Evolutionary conservation across 2,113 vertebrate species (phyloP).

Genomic region (Paramisgurnus dabryanus): DNA sequence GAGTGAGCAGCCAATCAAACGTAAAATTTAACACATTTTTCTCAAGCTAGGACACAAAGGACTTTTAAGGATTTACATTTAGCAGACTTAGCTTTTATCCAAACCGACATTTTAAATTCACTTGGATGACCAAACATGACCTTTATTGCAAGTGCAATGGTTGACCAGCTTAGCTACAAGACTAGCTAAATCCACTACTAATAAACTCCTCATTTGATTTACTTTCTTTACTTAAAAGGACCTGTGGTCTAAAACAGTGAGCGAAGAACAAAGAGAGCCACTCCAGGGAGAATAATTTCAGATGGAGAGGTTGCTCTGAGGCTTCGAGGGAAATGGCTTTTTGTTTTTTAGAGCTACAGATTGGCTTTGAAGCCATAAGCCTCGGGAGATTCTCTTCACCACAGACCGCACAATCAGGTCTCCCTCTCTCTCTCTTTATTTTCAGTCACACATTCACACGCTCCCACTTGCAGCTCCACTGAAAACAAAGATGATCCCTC

Average conservation of each 20-base stretch:
- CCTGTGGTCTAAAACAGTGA: conserved; percentile 29
- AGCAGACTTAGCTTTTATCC: too few species aligned
- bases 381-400: conserved; percentile 60
- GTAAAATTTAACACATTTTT: conserved; percentile 62
- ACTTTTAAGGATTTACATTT: too few species aligned
- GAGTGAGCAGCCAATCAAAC: conserved; percentile 62
- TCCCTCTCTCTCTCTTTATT: conserved; percentile 35
- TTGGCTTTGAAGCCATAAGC: conserved; percentile 64
- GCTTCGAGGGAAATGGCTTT: conserved; percentile 68
- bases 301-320: conserved; percentile 39
- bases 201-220: conserved; percentile 31
- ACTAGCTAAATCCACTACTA: not conserved
- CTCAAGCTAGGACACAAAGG: conserved; percentile 59
- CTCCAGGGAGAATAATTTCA: conserved; percentile 49
- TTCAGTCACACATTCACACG: conserved; percentile 35
- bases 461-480: conserved; percentile 57
- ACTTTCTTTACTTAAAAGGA: conserved; percentile 27
- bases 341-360: conserved; percentile 63
- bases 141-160: too few species aligned
- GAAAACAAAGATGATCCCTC: conserved; percentile 69
- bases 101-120: too few species aligned
- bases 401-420: conserved; percentile 62
- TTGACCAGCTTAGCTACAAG: too few species aligned
- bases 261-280: conserved; percentile 41
- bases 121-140: too few species aligned